These are phyloP conservation scores for Drosophila athabasca DNA, from an alignment of 1,140 invertebrate species.

Conservation along the genomic window DNA sequence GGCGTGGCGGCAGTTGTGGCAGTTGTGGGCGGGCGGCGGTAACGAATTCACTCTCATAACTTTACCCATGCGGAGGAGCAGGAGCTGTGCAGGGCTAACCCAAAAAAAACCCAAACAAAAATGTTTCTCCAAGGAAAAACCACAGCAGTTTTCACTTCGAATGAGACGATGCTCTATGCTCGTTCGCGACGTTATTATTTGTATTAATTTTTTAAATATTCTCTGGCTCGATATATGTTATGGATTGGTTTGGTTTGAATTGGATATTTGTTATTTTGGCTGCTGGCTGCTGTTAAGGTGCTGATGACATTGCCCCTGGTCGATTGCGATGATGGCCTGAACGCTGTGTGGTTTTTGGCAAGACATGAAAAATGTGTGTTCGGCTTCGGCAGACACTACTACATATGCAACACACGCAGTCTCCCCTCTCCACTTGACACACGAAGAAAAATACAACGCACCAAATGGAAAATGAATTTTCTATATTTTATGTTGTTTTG, in stretches of 20 bases:
- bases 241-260: neutral
- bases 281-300: slow-evolving; percentile 37
- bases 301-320: slow-evolving; percentile 63
- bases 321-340: slow-evolving; percentile 7
- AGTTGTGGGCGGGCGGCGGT: slow-evolving; percentile 61
- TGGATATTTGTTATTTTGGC: slow-evolving; percentile 6
- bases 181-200: slow-evolving; percentile 6
- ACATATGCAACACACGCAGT: slow-evolving; percentile 10
- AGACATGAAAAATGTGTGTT: slow-evolving; percentile 66
- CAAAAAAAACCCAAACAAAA: slow-evolving; percentile 36
- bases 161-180: neutral
- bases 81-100: slow-evolving; percentile 32
- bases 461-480: slow-evolving; percentile 35
- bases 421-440: slow-evolving; percentile 19
- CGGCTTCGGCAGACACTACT: slow-evolving; percentile 33
- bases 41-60: slow-evolving; percentile 80
- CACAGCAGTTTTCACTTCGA: slow-evolving; percentile 20
- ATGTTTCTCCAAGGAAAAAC: slow-evolving; percentile 13
- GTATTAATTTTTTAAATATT: slow-evolving; percentile 24
- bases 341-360: slow-evolving; percentile 60
- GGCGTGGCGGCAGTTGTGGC: slow-evolving; percentile 61
- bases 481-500: slow-evolving; percentile 24
- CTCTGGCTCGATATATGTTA: neutral
- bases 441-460: slow-evolving; percentile 14
- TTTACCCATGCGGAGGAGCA: slow-evolving; percentile 73